Percentiles rank a stretch among this genome's conserved stretches.
These are phyloP conservation scores for Lanistes nyassanus DNA, from an alignment of 1,140 invertebrate species.

Conservation along the genomic window DNA sequence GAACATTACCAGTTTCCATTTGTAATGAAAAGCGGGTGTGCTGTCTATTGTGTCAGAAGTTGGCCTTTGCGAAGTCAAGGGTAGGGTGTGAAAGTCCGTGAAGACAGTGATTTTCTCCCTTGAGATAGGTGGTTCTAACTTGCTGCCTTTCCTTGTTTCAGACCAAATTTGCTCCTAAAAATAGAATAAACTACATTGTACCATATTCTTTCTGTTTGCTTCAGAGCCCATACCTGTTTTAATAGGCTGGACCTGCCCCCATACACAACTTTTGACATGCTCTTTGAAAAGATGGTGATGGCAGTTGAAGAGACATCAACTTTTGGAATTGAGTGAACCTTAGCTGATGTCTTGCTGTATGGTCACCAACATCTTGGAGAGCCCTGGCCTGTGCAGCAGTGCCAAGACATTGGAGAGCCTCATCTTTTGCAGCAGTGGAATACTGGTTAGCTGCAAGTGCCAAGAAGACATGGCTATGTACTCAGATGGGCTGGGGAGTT, in stretches of 20 bases:
- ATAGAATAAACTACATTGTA: neutral
- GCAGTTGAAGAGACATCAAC: constrained; percentile 98
- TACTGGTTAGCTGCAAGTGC: neutral
- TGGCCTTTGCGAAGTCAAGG: no score
- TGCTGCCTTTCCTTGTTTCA: neutral
- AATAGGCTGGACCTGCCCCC: constrained; percentile 96
- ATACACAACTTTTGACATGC: constrained; percentile 91
- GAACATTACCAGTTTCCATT: no score
- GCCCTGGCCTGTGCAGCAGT: neutral
- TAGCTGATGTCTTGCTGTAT: neutral
- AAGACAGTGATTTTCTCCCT: no score
- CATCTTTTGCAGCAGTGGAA: neutral
- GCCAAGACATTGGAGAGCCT: neutral
- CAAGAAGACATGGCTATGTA: neutral
- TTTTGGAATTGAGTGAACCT: constrained; percentile 90
- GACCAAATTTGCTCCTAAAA: neutral
- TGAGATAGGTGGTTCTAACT: no score
- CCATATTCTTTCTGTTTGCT: constrained; percentile 37
- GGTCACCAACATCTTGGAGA: no score
- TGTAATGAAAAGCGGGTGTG: no score
- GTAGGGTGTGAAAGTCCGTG: no score
- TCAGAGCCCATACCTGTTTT: constrained; percentile 95
- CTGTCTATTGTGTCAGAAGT: no score
- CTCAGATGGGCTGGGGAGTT: neutral
- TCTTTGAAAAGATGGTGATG: constrained; percentile 92